phyloP scores from a whole-genome alignment of 2,888 invertebrate genomes.

The Caenorhabditis sinica region DNA sequence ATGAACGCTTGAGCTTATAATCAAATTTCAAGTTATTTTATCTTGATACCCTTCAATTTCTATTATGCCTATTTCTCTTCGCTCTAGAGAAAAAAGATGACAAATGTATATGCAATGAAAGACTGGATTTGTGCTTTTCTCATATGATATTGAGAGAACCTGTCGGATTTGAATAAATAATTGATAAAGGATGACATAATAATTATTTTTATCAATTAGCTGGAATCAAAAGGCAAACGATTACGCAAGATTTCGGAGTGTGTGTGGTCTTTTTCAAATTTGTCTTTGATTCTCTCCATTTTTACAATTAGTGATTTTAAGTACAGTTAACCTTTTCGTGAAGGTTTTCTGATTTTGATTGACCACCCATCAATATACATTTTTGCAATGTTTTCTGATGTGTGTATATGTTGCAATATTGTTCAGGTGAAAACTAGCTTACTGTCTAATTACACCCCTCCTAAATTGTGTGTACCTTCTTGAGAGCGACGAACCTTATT shows the following conservation, averaged over 20 bases:
- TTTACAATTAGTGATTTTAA: neutral
- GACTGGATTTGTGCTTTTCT: constrained; percentile 10
- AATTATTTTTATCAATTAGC: constrained; percentile 20
- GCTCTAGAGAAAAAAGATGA: neutral
- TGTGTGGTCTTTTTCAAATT: constrained; percentile 1
- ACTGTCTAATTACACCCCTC: constrained; percentile 38
- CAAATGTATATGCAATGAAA: constrained; percentile 14
- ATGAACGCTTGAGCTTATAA: constrained; percentile 6
- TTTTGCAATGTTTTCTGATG: constrained; percentile 10
- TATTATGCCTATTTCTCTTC: neutral
- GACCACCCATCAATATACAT: neutral
- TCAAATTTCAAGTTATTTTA: neutral
- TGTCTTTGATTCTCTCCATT: neutral
- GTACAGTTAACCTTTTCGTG: too few species aligned
- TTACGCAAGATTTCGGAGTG: neutral
- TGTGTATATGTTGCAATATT: constrained; percentile 8
- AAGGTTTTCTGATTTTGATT: neutral
- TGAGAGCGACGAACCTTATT: constrained; percentile 30
- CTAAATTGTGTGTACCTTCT: constrained; percentile 39
- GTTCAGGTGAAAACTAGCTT: constrained; percentile 40
- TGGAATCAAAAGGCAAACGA: constrained; percentile 3
- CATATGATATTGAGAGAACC: constrained; percentile 5
- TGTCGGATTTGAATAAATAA: constrained; percentile 28
- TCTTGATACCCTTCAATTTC: neutral
- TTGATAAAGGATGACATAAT: constrained; percentile 25